These are phyloP conservation scores for Pseudopleuronectes americanus DNA, from an alignment of 2,797 vertebrate species.

Conservation along the genomic window DNA sequence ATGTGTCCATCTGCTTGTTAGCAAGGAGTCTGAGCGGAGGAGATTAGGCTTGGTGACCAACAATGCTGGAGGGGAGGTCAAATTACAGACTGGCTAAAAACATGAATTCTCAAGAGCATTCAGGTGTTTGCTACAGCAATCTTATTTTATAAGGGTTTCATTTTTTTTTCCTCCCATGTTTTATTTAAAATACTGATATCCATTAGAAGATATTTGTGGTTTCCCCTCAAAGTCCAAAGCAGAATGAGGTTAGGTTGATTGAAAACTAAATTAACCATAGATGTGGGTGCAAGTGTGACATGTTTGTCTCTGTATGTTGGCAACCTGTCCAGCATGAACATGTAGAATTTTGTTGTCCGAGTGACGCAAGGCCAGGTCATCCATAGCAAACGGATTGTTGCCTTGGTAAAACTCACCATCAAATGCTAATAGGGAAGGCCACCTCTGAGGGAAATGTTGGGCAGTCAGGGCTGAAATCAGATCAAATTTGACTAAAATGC, in stretches of 20 bases:
- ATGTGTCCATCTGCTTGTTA: constrained; percentile 57
- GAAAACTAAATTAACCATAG: too few relatives aligned
- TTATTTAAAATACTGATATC: background rate
- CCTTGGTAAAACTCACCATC: background rate
- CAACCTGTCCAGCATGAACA: too few relatives aligned
- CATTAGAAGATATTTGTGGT: background rate
- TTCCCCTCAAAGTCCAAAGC: too few relatives aligned
- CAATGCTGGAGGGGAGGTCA: constrained; percentile 53
- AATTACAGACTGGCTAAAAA: constrained; percentile 57
- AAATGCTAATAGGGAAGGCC: too few relatives aligned
- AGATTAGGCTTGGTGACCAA: constrained; percentile 67
- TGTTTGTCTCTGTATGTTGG: too few relatives aligned
- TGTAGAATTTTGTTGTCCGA: background rate
- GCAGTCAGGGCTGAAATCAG: too few relatives aligned
- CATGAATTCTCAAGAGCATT: constrained; percentile 44
- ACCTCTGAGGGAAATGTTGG: too few relatives aligned
- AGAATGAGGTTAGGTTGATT: too few relatives aligned
- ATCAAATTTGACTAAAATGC: too few relatives aligned
- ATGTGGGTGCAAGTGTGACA: too few relatives aligned
- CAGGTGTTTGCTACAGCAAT: constrained; percentile 38
- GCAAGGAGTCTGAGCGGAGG: constrained; percentile 52
- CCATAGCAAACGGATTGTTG: background rate
- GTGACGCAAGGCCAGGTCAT: background rate
- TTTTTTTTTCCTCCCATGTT: background rate
- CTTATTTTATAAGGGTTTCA: constrained; percentile 5